Conservation (phyloP, 2,797 vertebrate species). For the Etheostoma perlongum region DNA sequence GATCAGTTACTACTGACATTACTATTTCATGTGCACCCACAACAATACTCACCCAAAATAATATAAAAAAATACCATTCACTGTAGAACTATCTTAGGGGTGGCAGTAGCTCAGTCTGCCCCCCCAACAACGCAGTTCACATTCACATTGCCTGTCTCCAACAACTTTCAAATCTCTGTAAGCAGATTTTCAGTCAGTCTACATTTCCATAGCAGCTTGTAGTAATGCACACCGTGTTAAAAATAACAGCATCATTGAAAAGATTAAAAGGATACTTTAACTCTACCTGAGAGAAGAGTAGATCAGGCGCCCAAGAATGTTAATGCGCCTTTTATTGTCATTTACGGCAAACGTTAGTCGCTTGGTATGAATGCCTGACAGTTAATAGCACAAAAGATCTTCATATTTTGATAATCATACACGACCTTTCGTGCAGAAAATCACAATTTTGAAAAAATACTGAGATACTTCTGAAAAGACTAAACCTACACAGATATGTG, state of each 20-base stretch:
- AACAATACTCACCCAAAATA: too few relatives aligned
- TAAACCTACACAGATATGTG: background rate
- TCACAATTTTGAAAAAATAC: rapidly evolving
- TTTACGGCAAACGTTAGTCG: slow-evolving; percentile 61
- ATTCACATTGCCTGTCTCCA: background rate
- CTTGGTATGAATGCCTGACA: slow-evolving; percentile 56
- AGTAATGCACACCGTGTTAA: background rate
- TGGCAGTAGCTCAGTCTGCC: too few relatives aligned
- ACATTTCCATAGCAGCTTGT: background rate
- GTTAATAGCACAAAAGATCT: background rate
- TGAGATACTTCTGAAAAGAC: rapidly evolving
- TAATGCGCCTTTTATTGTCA: slow-evolving; percentile 14
- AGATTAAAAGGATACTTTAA: background rate
- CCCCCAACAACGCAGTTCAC: too few relatives aligned
- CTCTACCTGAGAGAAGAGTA: background rate
- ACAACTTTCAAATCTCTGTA: background rate
- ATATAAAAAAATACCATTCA: too few relatives aligned
- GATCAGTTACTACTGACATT: too few relatives aligned
- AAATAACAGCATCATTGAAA: background rate
- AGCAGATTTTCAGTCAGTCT: background rate
- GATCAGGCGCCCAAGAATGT: background rate
- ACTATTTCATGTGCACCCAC: too few relatives aligned
- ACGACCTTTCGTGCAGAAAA: rapidly evolving
- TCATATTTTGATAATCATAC: rapidly evolving
- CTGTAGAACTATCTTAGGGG: too few relatives aligned